Percentiles rank a stretch among this genome's conserved stretches.
Conservation (phyloP, 2,888 invertebrate genomes). For the Erebia ligea region DNA sequence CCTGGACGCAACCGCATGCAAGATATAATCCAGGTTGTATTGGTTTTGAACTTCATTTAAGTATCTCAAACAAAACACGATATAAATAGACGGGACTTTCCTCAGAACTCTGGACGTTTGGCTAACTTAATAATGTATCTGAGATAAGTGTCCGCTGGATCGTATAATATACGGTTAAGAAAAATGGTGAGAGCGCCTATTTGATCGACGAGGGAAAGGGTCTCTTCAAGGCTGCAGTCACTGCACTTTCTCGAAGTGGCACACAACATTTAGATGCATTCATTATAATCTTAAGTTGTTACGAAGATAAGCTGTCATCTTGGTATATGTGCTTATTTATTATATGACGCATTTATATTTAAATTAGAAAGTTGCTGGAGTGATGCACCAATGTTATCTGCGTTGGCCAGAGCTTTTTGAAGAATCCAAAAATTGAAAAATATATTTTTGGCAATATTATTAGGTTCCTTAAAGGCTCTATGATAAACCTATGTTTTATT, state of each 20-base stretch:
- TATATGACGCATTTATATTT: conserved; percentile 20
- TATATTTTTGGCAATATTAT: too few species aligned
- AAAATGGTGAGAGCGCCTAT: conserved; percentile 67
- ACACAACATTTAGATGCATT: conserved; percentile 71
- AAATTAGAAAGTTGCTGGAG: conserved; percentile 24
- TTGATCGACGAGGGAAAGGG: conserved; percentile 82
- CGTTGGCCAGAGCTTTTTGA: conserved; percentile 3
- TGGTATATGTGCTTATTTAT: conserved; percentile 19
- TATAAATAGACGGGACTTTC: conserved; percentile 2
- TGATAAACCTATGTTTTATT: too few species aligned
- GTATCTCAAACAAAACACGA: too few species aligned
- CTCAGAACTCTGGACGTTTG: not conserved
- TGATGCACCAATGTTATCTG: not conserved
- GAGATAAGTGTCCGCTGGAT: conserved; percentile 73
- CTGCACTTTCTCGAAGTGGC: conserved; percentile 80
- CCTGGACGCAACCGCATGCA: too few species aligned
- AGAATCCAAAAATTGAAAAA: not conserved
- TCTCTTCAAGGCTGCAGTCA: conserved; percentile 72
- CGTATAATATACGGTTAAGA: conserved; percentile 71
- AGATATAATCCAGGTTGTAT: too few species aligned
- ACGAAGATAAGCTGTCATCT: conserved; percentile 31
- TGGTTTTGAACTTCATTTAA: too few species aligned
- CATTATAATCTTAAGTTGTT: conserved; percentile 62
- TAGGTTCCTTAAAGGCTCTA: too few species aligned
- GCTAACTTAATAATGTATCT: conserved; percentile 50